Evolutionary conservation across 1,140 invertebrate species (phyloP), one percentile per base, ranked within the genome.

Genomic region (Apis laboriosa): DNA sequence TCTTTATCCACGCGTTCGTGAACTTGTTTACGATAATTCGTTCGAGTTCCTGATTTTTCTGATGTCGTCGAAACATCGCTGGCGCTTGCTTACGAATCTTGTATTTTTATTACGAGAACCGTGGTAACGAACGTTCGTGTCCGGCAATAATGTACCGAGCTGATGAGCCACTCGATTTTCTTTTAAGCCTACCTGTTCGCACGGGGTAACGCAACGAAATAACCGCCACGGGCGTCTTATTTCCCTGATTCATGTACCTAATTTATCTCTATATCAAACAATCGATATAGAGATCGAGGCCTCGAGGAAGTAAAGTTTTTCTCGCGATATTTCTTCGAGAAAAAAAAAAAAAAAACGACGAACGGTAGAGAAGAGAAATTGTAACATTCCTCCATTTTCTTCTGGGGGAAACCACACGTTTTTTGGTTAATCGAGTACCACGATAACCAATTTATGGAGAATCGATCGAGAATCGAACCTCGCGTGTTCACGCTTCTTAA

Each of bases 121-220:
- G 12, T 24, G 64, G 24, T 60, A 80, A 80, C 78, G 43, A 80
- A 73, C 21, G 67, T 43, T 12, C 34, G 17, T 12, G n/a, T 1
- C 66, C 8, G 24, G 68, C 43, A 80, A 73, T 80, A 80, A 80
- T 55, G 86, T 89, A 76, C 15, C 58, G 63, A 78, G 85, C 86
- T 89, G 88, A 88, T 89, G 77, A 89, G 85, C 61, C 80, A 71
- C 28, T 68, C 64, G 79, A 89, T 89, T 43, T 43, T 43, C 5
- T 87, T 80, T 85, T 61, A 60, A 73, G 15, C 34, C 60, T 55
- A 24, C 28, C 15, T 15, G 61, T 76, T 53, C 55, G 49, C 55
- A 24, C 49, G 19, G 8, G 12, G 5, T 13, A 55, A 34, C 74
- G 74, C 49, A 53, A 76, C 24, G n/a, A 64, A 34, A 34, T 34